Percentiles rank a stretch among this genome's conserved stretches.
These are phyloP conservation scores for Hippocampus comes DNA, from an alignment of 2,113 vertebrate genomes.

Conservation along the genomic window DNA sequence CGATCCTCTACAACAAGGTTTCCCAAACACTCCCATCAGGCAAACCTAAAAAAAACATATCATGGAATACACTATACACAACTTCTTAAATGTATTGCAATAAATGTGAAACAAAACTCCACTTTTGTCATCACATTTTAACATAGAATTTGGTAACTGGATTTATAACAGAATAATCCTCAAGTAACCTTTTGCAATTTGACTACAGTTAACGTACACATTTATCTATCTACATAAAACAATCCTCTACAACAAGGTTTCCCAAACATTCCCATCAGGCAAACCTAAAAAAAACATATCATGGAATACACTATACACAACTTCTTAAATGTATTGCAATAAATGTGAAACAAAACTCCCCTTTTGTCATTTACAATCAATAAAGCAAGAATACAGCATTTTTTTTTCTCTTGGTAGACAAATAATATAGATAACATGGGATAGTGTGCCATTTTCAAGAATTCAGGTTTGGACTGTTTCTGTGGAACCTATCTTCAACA, in stretches of 20 bases:
- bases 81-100: neutral
- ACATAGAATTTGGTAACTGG: slow-evolving; percentile 13
- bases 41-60: neutral
- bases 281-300: neutral
- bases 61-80: neutral
- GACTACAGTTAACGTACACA: slow-evolving; percentile 76
- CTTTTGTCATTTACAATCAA: neutral
- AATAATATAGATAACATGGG: neutral
- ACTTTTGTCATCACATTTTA: slow-evolving; percentile 10
- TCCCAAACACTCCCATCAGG: neutral
- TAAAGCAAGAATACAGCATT: neutral
- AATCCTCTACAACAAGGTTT: slow-evolving; percentile 40
- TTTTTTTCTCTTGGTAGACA: neutral
- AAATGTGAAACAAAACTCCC: neutral
- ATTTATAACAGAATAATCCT: slow-evolving; percentile 35
- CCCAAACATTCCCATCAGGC: neutral
- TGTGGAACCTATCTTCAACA: no score
- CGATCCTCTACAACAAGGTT: slow-evolving; percentile 40
- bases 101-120: neutral
- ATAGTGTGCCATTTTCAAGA: neutral
- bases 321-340: neutral
- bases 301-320: neutral
- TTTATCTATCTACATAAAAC: slow-evolving; percentile 69
- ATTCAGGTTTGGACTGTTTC: no score
- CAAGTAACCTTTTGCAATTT: slow-evolving; percentile 60